Conservation (phyloP, 2,888 invertebrate species). For the Drosophila acutilabella region DNA sequence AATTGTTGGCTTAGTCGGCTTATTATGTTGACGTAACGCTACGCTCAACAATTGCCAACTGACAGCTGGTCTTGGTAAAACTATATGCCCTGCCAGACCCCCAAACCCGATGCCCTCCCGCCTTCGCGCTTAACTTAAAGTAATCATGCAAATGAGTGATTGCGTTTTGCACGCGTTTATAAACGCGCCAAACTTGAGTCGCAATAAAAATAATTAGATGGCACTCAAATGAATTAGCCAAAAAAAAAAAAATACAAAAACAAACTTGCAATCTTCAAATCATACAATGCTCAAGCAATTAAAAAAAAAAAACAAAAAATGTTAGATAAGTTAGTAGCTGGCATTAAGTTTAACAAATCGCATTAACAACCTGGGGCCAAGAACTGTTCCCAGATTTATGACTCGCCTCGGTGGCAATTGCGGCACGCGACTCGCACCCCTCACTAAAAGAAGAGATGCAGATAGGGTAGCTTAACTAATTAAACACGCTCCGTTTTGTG, state of each 20-base stretch:
- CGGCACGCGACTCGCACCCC: constrained; percentile 46
- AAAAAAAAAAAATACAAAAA: constrained; percentile 14
- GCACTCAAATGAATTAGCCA: constrained; percentile 54
- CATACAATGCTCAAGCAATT: constrained; percentile 21
- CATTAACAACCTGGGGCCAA: background rate
- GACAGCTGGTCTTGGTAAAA: constrained; percentile 11
- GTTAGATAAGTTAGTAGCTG: constrained; percentile 8
- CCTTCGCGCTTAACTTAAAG: background rate
- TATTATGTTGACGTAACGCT: constrained; percentile 29
- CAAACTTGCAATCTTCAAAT: constrained; percentile 20
- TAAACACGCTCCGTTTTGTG: constrained; percentile 56
- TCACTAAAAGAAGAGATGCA: constrained; percentile 28
- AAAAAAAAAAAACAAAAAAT: constrained; percentile 1
- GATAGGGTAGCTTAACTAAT: constrained; percentile 50
- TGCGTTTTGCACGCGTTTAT: constrained; percentile 49
- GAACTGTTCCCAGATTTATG: constrained; percentile 42
- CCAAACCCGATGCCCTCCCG: background rate
- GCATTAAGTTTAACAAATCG: constrained; percentile 18
- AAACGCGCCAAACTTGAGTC: constrained; percentile 30
- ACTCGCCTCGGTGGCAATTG: constrained; percentile 11
- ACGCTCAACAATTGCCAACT: constrained; percentile 20
- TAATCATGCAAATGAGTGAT: constrained; percentile 40
- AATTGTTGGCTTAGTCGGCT: constrained; percentile 18
- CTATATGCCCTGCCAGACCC: background rate
- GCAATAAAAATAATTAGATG: constrained; percentile 57